These are phyloP conservation scores for Eupeodes latifasciatus DNA, from an alignment of 2,888 invertebrate genomes.

Conservation along the genomic window DNA sequence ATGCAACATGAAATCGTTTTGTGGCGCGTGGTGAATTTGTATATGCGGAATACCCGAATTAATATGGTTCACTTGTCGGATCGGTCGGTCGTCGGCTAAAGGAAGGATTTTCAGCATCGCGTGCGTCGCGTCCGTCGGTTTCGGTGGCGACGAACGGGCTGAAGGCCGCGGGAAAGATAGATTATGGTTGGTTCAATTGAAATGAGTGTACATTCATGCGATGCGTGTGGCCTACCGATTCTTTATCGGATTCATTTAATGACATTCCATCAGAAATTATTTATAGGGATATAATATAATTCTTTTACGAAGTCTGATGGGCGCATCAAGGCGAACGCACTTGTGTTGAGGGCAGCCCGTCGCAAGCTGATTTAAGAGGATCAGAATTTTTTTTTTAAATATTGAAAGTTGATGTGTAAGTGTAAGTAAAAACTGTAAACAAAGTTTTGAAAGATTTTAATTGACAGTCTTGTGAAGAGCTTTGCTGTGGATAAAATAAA, in stretches of 20 bases:
- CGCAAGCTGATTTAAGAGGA: neutral
- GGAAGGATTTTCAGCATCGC: neutral
- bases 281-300: neutral
- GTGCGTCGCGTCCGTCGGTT: too few species aligned
- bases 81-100: neutral
- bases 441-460: slow-evolving; percentile 5
- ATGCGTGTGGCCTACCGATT: slow-evolving; percentile 63
- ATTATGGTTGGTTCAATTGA: neutral
- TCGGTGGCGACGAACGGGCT: too few species aligned
- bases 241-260: slow-evolving; percentile 65
- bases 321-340: too few species aligned
- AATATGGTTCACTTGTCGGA: slow-evolving; percentile 33
- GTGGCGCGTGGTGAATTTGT: slow-evolving; percentile 36
- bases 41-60: slow-evolving; percentile 46
- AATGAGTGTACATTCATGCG: slow-evolving; percentile 50
- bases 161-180: too few species aligned
- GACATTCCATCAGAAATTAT: slow-evolving; percentile 65
- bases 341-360: neutral
- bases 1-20: slow-evolving; percentile 47
- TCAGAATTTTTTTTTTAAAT: neutral
- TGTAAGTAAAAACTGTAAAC: slow-evolving; percentile 12
- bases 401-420: too few species aligned
- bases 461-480: neutral
- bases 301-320: neutral
- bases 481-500: neutral